A percentile compares a stretch with the other conserved stretches of the same genome.
Conservation (phyloP, 2,888 invertebrate species). For the Drosophila niveifrons region DNA sequence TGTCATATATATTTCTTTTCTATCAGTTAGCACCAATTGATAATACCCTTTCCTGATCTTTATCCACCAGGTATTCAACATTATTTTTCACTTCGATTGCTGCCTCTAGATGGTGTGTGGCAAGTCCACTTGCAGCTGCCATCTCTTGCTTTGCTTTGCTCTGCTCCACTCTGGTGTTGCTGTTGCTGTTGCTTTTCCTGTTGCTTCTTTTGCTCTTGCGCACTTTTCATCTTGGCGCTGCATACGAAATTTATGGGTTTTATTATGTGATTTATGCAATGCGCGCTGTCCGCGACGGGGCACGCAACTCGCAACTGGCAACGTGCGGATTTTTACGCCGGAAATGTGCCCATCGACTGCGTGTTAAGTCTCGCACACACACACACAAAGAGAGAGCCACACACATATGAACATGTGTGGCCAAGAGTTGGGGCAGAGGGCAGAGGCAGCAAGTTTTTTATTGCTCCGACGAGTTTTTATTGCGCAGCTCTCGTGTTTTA, state of each 20-base stretch:
- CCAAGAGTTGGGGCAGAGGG: neutral
- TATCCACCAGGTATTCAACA: conserved; percentile 4
- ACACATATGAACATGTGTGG: conserved; percentile 17
- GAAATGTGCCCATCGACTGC: conserved; percentile 79
- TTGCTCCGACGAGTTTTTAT: conserved; percentile 63
- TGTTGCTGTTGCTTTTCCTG: conserved; percentile 21
- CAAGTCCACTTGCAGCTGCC: conserved; percentile 24
- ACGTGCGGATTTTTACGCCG: conserved; percentile 73
- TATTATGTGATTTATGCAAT: conserved; percentile 80
- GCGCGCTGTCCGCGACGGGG: conserved; percentile 57
- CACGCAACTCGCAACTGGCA: conserved; percentile 53
- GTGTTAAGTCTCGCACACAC: conserved; percentile 72
- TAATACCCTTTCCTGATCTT: too few relatives aligned
- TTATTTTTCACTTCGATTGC: conserved; percentile 45
- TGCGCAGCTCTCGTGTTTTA: conserved; percentile 65
- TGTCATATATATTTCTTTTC: too few relatives aligned
- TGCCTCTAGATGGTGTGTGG: conserved; percentile 34
- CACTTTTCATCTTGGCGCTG: conserved; percentile 67
- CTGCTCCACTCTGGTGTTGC: neutral
- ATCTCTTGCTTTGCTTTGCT: neutral
- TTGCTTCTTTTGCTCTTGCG: conserved; percentile 30
- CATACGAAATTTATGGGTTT: conserved; percentile 78
- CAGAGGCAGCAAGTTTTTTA: conserved; percentile 51
- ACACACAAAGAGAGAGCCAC: conserved; percentile 38
- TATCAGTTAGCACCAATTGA: too few relatives aligned